Conservation (phyloP, 1,140 invertebrate genomes). For the Brachionus rubens region DNA sequence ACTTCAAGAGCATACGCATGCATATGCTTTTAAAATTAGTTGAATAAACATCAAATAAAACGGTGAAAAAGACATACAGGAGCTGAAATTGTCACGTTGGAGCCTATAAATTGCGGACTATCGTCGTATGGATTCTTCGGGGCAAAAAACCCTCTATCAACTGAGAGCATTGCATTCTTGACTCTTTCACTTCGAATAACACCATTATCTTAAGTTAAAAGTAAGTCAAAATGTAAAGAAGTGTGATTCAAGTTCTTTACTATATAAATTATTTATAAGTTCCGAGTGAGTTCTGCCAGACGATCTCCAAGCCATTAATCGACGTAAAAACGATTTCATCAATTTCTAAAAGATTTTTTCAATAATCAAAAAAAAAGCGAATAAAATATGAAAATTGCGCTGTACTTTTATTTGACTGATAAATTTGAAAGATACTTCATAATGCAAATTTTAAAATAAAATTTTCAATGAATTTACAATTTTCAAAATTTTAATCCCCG, state of each 20-base stretch:
- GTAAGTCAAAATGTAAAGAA: neutral
- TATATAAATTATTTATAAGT: slow-evolving; percentile 38
- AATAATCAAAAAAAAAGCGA: no score
- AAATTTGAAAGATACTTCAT: neutral
- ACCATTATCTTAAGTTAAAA: neutral
- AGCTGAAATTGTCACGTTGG: slow-evolving; percentile 32
- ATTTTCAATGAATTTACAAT: no score
- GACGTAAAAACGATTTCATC: no score
- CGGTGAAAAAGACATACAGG: slow-evolving; percentile 4
- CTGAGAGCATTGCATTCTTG: slow-evolving; percentile 40
- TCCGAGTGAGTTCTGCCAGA: slow-evolving; percentile 22
- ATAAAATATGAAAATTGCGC: no score
- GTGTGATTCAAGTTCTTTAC: neutral
- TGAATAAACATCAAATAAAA: neutral
- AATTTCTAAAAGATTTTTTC: no score
- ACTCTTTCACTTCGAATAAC: slow-evolving; percentile 9
- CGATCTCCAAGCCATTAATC: slow-evolving; percentile 46
- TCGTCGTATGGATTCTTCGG: slow-evolving; percentile 20
- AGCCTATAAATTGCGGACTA: slow-evolving; percentile 39
- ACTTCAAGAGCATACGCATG: slow-evolving; percentile 90
- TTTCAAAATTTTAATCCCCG: no score
- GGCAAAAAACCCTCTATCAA: slow-evolving; percentile 10
- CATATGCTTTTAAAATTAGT: slow-evolving; percentile 89
- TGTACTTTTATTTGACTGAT: neutral
- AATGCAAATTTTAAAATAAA: no score